Conservation (phyloP, 2,888 invertebrate genomes). For the Cheiracanthium punctorium region DNA sequence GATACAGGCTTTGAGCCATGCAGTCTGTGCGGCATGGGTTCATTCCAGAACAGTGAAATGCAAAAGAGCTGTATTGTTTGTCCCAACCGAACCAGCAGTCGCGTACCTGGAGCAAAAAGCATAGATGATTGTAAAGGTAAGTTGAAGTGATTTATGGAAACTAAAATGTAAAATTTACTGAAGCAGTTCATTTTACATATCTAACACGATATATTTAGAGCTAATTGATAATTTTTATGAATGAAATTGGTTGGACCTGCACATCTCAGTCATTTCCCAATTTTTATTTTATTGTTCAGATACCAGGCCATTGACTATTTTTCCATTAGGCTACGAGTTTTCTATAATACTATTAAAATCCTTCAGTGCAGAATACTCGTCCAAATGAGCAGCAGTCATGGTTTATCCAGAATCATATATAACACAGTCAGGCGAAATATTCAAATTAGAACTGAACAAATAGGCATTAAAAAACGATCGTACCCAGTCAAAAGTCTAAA, state of each 20-base stretch:
- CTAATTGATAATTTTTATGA: too few species aligned
- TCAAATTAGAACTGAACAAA: not conserved
- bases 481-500: not conserved
- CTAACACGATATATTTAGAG: too few species aligned
- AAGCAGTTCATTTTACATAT: too few species aligned
- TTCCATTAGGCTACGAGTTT: not conserved
- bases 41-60: constrained; percentile 91
- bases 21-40: constrained; percentile 91
- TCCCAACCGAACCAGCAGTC: constrained; percentile 83
- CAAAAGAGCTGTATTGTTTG: constrained; percentile 92
- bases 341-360: not conserved
- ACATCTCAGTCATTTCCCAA: too few species aligned
- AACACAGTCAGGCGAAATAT: not conserved
- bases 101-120: not conserved
- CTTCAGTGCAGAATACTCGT: not conserved
- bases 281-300: not conserved
- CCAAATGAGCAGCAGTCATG: not conserved
- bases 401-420: not conserved
- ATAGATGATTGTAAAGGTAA: not conserved
- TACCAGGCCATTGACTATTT: not conserved
- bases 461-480: not conserved
- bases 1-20: constrained; percentile 95
- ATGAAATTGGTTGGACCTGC: too few species aligned
- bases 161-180: too few species aligned
- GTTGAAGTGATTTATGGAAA: too few species aligned